Evolutionary conservation across 2,888 invertebrate species (phyloP).

Genomic region (Lamellibrachia columna): DNA sequence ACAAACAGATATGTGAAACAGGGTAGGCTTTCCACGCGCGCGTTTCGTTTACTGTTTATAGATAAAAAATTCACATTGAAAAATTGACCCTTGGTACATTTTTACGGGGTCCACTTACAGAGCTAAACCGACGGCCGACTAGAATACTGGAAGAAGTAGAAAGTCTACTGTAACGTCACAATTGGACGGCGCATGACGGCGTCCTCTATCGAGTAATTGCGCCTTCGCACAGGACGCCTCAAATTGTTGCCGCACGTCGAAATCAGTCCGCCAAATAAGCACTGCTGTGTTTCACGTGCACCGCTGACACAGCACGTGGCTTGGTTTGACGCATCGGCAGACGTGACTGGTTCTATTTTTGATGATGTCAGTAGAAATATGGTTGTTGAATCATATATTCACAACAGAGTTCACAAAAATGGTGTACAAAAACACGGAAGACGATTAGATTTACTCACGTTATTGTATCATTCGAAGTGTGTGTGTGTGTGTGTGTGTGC

Average conservation of each 20-base stretch:
- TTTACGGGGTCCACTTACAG: background rate
- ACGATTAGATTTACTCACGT: background rate
- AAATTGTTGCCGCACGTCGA: background rate
- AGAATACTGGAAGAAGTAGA: background rate
- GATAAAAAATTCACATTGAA: background rate
- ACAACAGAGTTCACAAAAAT: background rate
- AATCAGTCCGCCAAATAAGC: background rate
- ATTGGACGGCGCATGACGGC: background rate
- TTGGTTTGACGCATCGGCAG: background rate
- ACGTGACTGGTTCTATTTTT: background rate
- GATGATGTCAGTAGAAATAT: background rate
- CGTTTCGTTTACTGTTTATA: background rate
- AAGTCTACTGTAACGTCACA: background rate
- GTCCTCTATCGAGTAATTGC: background rate
- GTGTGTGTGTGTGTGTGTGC: no score
- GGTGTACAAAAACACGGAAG: background rate
- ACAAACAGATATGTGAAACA: no score
- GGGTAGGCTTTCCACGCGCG: no score
- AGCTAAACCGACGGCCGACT: background rate
- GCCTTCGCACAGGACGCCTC: background rate
- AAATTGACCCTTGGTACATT: background rate
- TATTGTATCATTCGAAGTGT: background rate
- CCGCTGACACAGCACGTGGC: background rate
- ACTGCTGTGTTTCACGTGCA: background rate
- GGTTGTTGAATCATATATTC: background rate